phyloP scores from a whole-genome alignment of 2,888 invertebrate genomes.

The Lithophane socia region DNA sequence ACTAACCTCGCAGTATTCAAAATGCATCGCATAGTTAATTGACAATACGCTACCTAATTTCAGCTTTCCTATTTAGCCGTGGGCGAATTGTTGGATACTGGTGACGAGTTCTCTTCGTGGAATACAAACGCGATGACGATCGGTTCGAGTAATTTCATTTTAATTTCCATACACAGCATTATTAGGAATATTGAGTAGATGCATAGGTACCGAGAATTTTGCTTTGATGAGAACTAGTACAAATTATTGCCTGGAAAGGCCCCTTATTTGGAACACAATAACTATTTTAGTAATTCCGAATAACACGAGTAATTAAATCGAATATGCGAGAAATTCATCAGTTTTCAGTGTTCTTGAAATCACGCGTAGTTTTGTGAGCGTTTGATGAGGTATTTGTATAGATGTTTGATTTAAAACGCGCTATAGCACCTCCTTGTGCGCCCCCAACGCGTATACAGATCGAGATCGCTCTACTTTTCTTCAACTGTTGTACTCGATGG shows the following conservation, averaged over 20 bases:
- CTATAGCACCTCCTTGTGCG: conserved; percentile 14
- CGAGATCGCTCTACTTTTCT: conserved; percentile 32
- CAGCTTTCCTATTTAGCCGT: conserved; percentile 14
- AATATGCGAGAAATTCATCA: conserved; percentile 2
- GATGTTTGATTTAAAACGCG: conserved; percentile 48
- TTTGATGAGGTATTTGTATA: conserved; percentile 27
- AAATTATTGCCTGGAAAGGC: not conserved
- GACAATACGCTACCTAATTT: conserved; percentile 28
- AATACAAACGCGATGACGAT: conserved; percentile 9
- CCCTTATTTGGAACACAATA: not conserved
- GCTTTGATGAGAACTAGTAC: not conserved
- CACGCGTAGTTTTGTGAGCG: conserved; percentile 37
- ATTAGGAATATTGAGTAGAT: not conserved
- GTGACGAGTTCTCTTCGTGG: not conserved
- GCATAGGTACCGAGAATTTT: not conserved
- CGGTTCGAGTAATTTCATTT: not conserved
- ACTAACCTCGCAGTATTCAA: not conserved
- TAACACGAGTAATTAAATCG: not conserved
- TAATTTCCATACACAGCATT: not conserved
- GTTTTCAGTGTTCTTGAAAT: conserved; percentile 20
- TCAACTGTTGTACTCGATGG: conserved; percentile 13
- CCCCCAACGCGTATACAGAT: conserved; percentile 13
- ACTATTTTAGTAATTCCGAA: not conserved
- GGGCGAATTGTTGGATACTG: not conserved
- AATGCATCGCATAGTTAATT: conserved; percentile 27